Base-by-base conservation (phyloP, 2,888 invertebrate species). In the Diplolepis rosae region DNA sequence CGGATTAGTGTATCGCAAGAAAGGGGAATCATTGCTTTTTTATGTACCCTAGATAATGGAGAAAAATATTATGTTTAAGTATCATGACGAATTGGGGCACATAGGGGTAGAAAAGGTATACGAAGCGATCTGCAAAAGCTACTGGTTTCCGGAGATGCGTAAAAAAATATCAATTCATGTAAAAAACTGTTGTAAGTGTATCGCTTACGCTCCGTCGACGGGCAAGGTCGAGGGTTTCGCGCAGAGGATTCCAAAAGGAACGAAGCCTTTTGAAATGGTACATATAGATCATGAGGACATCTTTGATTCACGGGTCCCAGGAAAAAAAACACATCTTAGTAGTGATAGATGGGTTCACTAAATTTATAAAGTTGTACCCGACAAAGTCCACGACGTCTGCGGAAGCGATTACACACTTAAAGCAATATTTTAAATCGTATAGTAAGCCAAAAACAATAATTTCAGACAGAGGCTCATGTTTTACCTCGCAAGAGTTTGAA, bases 101-200 rank as follows among this genome's bases (percentile, higher is more conserved):
- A 52, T 72, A 13, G 74, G 69, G 3, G 68, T 70, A 2, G 77
- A 74, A 15, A 73, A 75, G 65, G 72, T 68, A n/a, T 28, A 65
- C 27, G 66, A 52, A 13, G 65, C 56, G 6, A 65, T 79, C 22
- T 66, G 18, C 4, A 42, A 66, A 30, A 71, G 30, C 15, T 80
- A 79, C 68, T 80, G 78, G 76, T 78, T 81, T 35, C 78, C 75
- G 13, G 67, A 73, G 24, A 66, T 80, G 70, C 71, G 56, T 6
- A 56, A 66, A 27, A 75, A 73, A 65, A 66, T 76, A 5, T 70
- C 72, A 50, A 42, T 54, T 4, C 68, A 80, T 35, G 54, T 78
- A n/a, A 15, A 15, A n/a, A 75, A 75, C 39, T 80, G 75, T 68
- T 50, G 71, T n/a, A 72, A 75, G 42, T 80, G 78, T 51, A 71